Evolutionary conservation across 64 coral and sea anemone species (phyloP).

Genomic region (Stichodactyla helianthus): DNA sequence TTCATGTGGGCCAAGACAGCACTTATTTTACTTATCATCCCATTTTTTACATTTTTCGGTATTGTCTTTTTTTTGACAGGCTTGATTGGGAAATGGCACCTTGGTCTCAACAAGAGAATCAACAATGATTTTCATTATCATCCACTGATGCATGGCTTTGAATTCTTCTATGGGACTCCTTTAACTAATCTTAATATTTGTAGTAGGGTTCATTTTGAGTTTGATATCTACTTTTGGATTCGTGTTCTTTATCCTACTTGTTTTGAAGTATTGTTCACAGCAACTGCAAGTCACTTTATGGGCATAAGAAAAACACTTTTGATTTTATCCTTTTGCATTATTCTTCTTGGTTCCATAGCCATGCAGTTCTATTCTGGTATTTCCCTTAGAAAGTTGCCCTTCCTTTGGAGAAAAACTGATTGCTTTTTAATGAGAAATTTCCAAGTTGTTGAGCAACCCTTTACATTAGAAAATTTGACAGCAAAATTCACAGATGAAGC

Average conservation of each 20-base stretch:
- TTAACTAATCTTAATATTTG: slow-evolving; percentile 35
- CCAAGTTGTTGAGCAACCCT: slow-evolving; percentile 56
- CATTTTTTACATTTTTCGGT: neutral
- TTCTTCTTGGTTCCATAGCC: neutral
- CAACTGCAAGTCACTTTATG: neutral
- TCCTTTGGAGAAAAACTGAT: neutral
- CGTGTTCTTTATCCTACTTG: neutral
- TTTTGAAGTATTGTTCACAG: neutral
- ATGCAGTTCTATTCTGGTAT: neutral
- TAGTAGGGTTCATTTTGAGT: neutral
- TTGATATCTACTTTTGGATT: neutral
- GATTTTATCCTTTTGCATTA: neutral
- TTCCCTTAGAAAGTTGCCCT: neutral
- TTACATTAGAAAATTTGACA: slow-evolving; percentile 50
- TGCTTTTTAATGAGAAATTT: slow-evolving; percentile 54
- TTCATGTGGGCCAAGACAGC: neutral
- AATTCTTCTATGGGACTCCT: slow-evolving; percentile 58
- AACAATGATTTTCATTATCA: slow-evolving; percentile 36
- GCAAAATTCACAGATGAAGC: slow-evolving; percentile 55
- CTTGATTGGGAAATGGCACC: slow-evolving; percentile 71
- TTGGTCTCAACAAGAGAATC: slow-evolving; percentile 46
- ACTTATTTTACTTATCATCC: neutral
- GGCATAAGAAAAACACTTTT: neutral
- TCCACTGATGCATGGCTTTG: slow-evolving; percentile 49
- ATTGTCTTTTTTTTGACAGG: slow-evolving; percentile 20